phyloP scores from a whole-genome alignment of 2,113 vertebrate genomes.

The Tinamus guttatus region DNA sequence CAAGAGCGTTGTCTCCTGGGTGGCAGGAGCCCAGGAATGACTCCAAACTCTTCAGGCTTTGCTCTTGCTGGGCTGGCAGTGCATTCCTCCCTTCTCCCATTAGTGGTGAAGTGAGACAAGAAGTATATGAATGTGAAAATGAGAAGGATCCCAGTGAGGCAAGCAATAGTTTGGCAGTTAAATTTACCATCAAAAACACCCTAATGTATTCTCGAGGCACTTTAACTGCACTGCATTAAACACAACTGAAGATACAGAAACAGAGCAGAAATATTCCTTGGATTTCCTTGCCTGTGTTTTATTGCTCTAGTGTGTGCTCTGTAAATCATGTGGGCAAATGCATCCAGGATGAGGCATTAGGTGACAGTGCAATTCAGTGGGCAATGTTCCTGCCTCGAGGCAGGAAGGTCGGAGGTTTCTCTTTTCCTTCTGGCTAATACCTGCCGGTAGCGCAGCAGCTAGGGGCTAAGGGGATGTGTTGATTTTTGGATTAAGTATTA shows the following conservation, averaged over 20 bases:
- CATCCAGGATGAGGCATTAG: slow-evolving; percentile 31
- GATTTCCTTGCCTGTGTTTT: slow-evolving; percentile 56
- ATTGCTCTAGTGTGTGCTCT: neutral
- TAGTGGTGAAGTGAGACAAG: slow-evolving; percentile 26
- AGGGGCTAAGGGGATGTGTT: slow-evolving; percentile 3
- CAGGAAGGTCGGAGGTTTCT: neutral
- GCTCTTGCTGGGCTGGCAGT: neutral
- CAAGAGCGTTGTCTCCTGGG: neutral
- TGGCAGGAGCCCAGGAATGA: neutral
- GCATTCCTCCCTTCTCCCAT: neutral
- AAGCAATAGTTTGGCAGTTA: slow-evolving; percentile 44
- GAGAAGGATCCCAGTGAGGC: slow-evolving; percentile 24
- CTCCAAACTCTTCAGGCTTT: slow-evolving; percentile 31
- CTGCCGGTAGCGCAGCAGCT: neutral
- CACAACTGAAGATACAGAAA: slow-evolving; percentile 49
- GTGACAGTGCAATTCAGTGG: neutral
- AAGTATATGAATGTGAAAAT: neutral
- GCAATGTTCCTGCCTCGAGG: slow-evolving; percentile 31
- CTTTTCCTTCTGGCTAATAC: slow-evolving; percentile 25
- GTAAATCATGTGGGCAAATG: slow-evolving; percentile 37
- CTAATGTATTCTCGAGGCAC: slow-evolving; percentile 42
- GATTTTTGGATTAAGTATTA: slow-evolving; percentile 36
- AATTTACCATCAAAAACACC: slow-evolving; percentile 48
- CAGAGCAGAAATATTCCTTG: slow-evolving; percentile 43
- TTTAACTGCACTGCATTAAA: slow-evolving; percentile 62